These are phyloP conservation scores for Xiphophorus birchmanni DNA, from an alignment of 2,797 vertebrate genomes.

Conservation along the genomic window DNA sequence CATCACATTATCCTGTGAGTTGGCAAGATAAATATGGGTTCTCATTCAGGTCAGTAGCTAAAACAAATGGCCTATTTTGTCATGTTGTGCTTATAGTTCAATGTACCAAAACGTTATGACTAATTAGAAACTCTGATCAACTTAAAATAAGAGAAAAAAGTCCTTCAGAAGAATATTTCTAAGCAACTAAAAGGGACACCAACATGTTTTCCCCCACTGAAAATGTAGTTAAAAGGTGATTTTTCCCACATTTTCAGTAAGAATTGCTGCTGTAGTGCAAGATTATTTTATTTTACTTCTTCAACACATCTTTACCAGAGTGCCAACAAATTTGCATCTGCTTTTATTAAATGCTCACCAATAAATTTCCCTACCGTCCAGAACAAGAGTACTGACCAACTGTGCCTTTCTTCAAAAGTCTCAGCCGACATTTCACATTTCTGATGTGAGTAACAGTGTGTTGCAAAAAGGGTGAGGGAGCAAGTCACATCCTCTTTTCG, in stretches of 20 bases:
- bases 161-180: not conserved
- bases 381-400: not conserved
- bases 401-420: constrained; percentile 12
- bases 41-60: not conserved
- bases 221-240: not conserved
- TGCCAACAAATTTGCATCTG: not conserved
- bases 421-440: not conserved
- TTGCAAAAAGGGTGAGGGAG: constrained; percentile 10
- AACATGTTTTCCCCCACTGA: not conserved
- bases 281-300: not conserved
- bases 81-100: not conserved
- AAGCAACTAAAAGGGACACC: not conserved
- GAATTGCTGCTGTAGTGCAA: not conserved
- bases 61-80: not conserved
- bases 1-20: not conserved
- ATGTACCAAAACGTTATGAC: not conserved
- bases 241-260: not conserved
- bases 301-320: not conserved
- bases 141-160: not conserved
- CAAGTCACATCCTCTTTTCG: constrained; percentile 67
- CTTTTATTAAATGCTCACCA: not conserved
- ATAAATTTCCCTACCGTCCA: not conserved
- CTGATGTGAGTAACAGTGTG: not conserved
- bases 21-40: not conserved
- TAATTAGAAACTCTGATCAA: not conserved